Conservation (phyloP, 2,797 vertebrate genomes). For the Margarornis squamiger region DNA sequence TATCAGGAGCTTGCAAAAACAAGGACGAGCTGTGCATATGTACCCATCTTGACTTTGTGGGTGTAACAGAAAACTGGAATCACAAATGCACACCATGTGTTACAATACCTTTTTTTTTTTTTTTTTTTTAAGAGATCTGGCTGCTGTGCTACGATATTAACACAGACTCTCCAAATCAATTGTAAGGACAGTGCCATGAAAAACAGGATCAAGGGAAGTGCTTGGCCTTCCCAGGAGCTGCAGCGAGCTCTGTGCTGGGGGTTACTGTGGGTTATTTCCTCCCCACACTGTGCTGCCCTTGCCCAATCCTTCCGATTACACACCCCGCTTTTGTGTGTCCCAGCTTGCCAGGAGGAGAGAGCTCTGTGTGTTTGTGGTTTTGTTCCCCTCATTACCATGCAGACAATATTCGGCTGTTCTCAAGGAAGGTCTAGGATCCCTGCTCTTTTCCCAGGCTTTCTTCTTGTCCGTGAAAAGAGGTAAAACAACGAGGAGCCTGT, state of each 20-base stretch:
- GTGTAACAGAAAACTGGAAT: background rate
- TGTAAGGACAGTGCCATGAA: background rate
- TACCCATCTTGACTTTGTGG: background rate
- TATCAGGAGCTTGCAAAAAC: background rate
- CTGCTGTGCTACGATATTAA: background rate
- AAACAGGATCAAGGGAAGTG: background rate
- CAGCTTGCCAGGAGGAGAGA: background rate
- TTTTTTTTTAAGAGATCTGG: background rate
- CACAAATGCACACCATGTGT: background rate
- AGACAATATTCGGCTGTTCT: conserved; percentile 69
- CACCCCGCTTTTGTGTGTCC: background rate
- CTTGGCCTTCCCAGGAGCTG: background rate
- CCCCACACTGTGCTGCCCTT: background rate
- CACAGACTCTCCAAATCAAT: background rate
- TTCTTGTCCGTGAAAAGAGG: conserved; percentile 55
- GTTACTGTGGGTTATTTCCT: background rate
- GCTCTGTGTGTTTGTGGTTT: background rate
- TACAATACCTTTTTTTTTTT: background rate
- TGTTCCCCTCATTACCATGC: conserved; percentile 66
- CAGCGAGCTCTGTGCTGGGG: background rate
- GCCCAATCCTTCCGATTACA: background rate
- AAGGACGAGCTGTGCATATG: background rate
- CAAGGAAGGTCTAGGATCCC: conserved; percentile 64
- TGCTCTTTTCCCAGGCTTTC: conserved; percentile 77
- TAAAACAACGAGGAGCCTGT: conserved; percentile 72